Evolutionary conservation across 2,888 invertebrate genomes (phyloP), one percentile per base, ranked within the genome.

Genomic region (Gastracanthus pulcherrimus): DNA sequence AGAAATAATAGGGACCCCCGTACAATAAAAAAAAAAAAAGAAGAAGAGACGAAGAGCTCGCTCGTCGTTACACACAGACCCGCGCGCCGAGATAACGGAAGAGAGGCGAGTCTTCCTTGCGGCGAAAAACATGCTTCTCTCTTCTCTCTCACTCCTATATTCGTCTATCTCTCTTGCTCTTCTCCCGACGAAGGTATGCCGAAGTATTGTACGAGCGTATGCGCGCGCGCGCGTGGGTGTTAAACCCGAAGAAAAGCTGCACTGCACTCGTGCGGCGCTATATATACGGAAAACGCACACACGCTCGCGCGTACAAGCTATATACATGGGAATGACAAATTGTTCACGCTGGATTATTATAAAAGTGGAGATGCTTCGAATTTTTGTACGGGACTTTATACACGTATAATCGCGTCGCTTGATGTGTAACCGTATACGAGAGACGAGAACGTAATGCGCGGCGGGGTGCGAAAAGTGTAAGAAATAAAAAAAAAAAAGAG

Each of bases 101-200:
- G 58, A 81, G 64, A 34, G 58, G 19, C 41, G 29, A 81, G 78
- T 78, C 75, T 75, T 82, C 82, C 82, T 81, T 51, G 75, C 31
- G 45, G 62, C 66, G 71, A 77, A 77, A 69, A 74, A 36, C 31
- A 38, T 45, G 38, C 45, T 72, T 70, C 38, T 62, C 60, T 64
- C 13, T 66, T 70, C 41, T 45, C 45, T 69, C 34, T 80, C 58
- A 23, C 60, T 29, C 41, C 4, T 34, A 13, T 31, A 36, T 55
- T 29, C 38, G 36, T 34, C 5, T 29, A 62, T 75, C 34, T 74
- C 9, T 38, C 64, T 34, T 58, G 71, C n/a, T 69, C 45, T 60
- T 60, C 45, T 19, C 62, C n/a, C n/a, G n/a, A n/a, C n/a, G n/a
- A n/a, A n/a, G n/a, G n/a, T n/a, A 48, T 2, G 5, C 16, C 19